phyloP scores from a whole-genome alignment of 2,113 vertebrate species.

The Glareola pratincola region DNA sequence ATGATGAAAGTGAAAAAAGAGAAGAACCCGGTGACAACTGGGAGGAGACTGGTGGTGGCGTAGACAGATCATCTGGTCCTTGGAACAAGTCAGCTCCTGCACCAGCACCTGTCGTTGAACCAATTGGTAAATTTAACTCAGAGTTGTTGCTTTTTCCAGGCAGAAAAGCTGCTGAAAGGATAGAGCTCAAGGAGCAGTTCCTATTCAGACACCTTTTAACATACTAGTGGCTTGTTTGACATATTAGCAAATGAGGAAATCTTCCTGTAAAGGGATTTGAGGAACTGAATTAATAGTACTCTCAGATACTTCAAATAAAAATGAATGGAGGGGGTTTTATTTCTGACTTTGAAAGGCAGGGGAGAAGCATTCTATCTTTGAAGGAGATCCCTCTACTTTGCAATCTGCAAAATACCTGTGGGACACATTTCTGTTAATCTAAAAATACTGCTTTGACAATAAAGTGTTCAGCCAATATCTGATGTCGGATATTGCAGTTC shows the following conservation, averaged over 20 bases:
- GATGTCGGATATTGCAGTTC: not conserved
- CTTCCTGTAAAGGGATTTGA: not conserved
- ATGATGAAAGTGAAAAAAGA: slow-evolving; percentile 91
- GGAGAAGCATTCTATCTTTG: not conserved
- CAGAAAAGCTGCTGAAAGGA: not conserved
- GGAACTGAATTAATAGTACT: not conserved
- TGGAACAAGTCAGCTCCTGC: slow-evolving; percentile 91
- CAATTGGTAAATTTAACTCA: slow-evolving; percentile 76
- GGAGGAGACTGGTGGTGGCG: slow-evolving; percentile 82
- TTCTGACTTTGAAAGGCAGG: accelerated
- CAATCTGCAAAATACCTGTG: not conserved
- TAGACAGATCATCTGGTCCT: slow-evolving; percentile 89
- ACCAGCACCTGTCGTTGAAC: slow-evolving; percentile 75
- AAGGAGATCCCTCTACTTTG: not conserved
- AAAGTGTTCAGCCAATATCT: not conserved
- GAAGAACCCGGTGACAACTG: slow-evolving; percentile 89
- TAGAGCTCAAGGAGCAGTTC: not conserved
- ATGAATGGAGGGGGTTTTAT: not conserved
- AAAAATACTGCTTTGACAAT: not conserved
- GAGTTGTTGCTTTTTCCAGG: not conserved
- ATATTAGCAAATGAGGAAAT: not conserved
- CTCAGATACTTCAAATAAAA: not conserved
- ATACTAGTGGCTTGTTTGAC: not conserved
- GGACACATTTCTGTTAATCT: not conserved
- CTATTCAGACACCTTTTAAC: not conserved